Percentiles rank a stretch among this genome's conserved stretches.
These are phyloP conservation scores for Caenorhabditis uteleia DNA, from an alignment of 2,888 invertebrate species.

Conservation along the genomic window DNA sequence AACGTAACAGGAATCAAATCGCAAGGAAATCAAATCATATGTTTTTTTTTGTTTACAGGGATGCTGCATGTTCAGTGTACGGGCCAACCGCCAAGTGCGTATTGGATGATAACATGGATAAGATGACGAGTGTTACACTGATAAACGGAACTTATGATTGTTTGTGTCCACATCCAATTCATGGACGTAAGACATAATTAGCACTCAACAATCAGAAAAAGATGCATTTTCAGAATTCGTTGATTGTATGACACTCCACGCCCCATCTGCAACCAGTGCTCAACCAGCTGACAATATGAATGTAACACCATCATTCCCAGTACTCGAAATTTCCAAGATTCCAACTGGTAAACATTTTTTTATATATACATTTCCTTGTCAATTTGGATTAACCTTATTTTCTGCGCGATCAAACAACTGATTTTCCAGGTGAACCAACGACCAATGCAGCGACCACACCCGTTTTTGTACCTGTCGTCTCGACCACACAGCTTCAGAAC, in stretches of 20 bases:
- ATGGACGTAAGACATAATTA: slow-evolving; percentile 33
- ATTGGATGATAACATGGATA: slow-evolving; percentile 51
- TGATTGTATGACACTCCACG: slow-evolving; percentile 51
- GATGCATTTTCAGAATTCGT: slow-evolving; percentile 39
- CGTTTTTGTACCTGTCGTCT: neutral
- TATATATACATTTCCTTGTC: too few species aligned
- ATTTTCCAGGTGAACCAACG: neutral
- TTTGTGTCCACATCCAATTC: slow-evolving; percentile 50
- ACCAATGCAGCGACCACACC: slow-evolving; percentile 2
- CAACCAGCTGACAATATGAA: slow-evolving; percentile 25
- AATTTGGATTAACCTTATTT: too few species aligned
- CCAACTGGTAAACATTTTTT: slow-evolving; percentile 18
- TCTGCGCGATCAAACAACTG: neutral
- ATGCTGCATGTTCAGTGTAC: slow-evolving; percentile 58
- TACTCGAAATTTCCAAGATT: slow-evolving; percentile 24
- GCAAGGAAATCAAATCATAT: slow-evolving; percentile 14
- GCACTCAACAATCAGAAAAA: neutral
- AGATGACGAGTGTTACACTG: slow-evolving; percentile 30
- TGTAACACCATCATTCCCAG: slow-evolving; percentile 39
- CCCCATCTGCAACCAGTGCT: slow-evolving; percentile 31
- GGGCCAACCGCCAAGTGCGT: slow-evolving; percentile 58
- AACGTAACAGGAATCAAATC: too few species aligned
- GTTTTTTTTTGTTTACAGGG: slow-evolving; percentile 43
- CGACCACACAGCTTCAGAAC: neutral
- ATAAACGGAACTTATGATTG: slow-evolving; percentile 55